phyloP scores from a whole-genome alignment of 2,113 vertebrate species.

The Argyrosomus japonicus region DNA sequence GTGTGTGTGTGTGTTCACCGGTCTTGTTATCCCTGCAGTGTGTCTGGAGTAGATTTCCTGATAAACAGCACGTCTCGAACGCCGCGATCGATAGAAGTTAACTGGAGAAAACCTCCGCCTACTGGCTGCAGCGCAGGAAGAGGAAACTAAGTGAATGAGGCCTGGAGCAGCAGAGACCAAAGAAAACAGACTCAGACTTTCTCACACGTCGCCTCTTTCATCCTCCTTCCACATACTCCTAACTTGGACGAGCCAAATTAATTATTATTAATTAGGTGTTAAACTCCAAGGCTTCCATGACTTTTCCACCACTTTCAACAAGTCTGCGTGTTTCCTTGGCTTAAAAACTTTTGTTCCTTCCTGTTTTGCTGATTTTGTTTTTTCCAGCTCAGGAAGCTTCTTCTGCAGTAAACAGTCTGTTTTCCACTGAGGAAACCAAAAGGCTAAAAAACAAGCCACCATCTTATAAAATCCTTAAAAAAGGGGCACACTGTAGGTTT shows the following conservation, averaged over 20 bases:
- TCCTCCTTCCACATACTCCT: background rate
- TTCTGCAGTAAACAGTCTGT: conserved; percentile 17
- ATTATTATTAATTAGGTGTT: conserved; percentile 28
- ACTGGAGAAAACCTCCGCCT: conserved; percentile 25
- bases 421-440: background rate
- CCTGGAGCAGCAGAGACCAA: background rate
- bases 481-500: background rate
- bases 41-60: background rate
- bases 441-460: background rate
- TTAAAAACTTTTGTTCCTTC: conserved; percentile 1
- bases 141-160: conserved; percentile 3
- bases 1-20: background rate
- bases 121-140: background rate
- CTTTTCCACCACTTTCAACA: background rate
- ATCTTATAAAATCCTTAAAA: background rate
- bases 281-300: background rate
- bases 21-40: conserved; percentile 25
- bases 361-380: conserved; percentile 16
- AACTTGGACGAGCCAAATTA: background rate
- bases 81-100: conserved; percentile 48
- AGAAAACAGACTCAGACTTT: background rate
- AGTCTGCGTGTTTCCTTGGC: background rate
- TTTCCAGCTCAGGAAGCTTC: background rate
- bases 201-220: background rate
- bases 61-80: conserved; percentile 48